phyloP scores from a whole-genome alignment of 2,888 invertebrate genomes.

The Andrena hattorfiana region DNA sequence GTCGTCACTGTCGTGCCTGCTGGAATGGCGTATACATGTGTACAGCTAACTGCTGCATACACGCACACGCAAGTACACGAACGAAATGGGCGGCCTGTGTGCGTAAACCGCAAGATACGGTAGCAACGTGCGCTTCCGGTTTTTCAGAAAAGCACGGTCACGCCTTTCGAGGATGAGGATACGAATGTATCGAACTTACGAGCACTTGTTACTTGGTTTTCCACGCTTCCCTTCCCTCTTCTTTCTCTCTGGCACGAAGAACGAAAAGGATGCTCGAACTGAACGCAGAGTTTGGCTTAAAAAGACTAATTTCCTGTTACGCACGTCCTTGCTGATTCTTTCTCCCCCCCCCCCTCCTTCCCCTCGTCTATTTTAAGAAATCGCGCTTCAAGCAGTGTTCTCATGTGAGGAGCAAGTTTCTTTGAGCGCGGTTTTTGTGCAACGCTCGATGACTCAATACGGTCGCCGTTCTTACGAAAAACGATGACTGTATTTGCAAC shows the following conservation, averaged over 20 bases:
- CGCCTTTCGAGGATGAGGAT: conserved; percentile 34
- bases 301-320: conserved; percentile 26
- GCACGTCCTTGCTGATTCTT: not conserved
- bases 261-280: not conserved
- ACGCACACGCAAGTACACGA: not conserved
- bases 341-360: not conserved
- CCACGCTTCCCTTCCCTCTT: too few relatives aligned
- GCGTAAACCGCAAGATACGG: conserved; percentile 43
- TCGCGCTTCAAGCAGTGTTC: conserved; percentile 34
- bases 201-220: not conserved
- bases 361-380: conserved; percentile 28
- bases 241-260: not conserved
- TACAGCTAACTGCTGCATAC: conserved; percentile 1
- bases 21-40: conserved; percentile 47
- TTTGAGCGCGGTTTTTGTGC: not conserved
- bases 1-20: conserved; percentile 61
- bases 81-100: conserved; percentile 19
- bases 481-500: not conserved
- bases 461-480: conserved; percentile 11
- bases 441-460: conserved; percentile 12
- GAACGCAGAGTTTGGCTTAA: not conserved
- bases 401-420: conserved; percentile 26
- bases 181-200: conserved; percentile 32
- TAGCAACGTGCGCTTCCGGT: conserved; percentile 62
- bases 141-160: conserved; percentile 56